A percentile compares a stretch with the other conserved stretches of the same genome.
Conservation (phyloP, 1,140 invertebrate species). For the Heliothis subflexa region DNA sequence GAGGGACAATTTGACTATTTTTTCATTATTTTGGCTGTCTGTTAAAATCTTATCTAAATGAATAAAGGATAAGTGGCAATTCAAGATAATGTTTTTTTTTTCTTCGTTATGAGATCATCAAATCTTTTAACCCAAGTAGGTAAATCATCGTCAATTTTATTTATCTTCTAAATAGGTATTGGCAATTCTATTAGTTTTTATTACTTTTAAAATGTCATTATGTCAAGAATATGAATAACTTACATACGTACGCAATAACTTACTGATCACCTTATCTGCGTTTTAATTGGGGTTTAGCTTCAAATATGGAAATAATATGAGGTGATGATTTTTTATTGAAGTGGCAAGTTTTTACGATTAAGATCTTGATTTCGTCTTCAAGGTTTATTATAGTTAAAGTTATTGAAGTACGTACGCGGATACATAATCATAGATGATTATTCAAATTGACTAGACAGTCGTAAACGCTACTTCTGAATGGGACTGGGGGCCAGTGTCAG, state of each 20-base stretch:
- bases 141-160: neutral
- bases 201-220: conserved; percentile 14
- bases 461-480: no score
- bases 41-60: no score
- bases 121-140: no score
- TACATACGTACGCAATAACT: neutral
- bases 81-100: no score
- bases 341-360: neutral
- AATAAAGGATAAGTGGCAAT: no score
- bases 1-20: no score
- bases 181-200: conserved; percentile 10
- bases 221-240: conserved; percentile 17
- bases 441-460: no score
- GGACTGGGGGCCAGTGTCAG: no score
- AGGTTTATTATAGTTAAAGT: neutral
- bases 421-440: no score
- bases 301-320: conserved; percentile 12
- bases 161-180: neutral
- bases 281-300: conserved; percentile 20
- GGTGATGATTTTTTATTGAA: conserved; percentile 23
- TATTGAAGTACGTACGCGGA: neutral
- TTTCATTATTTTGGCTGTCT: no score
- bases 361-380: neutral
- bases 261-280: neutral
- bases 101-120: no score